These are phyloP conservation scores for Pelecanus crispus DNA, from an alignment of 2,113 vertebrate species.

Conservation along the genomic window DNA sequence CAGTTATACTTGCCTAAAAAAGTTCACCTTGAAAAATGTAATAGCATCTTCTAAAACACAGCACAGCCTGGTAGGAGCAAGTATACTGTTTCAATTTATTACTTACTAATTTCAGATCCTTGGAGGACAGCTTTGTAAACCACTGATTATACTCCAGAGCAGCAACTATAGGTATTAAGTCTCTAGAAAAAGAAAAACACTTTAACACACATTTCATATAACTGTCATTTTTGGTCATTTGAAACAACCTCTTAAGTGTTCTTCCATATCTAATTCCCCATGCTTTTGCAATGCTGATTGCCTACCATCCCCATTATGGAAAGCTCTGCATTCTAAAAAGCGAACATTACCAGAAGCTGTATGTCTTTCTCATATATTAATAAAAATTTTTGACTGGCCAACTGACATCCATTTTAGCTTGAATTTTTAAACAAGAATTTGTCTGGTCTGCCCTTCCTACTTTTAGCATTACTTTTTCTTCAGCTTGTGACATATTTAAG, in stretches of 20 bases:
- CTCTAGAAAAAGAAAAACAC: conserved; percentile 76
- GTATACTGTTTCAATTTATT: neutral
- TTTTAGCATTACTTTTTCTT: conserved; percentile 10
- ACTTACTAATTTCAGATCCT: conserved; percentile 96
- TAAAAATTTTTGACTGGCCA: neutral
- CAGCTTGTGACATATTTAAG: conserved; percentile 23
- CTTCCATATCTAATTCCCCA: neutral
- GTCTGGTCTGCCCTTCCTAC: conserved; percentile 36
- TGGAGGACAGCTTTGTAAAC: conserved; percentile 95
- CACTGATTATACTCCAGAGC: conserved; percentile 97
- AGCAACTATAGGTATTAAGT: conserved; percentile 95
- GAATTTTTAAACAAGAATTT: conserved; percentile 33
- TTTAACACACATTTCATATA: conserved; percentile 32
- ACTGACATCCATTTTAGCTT: neutral
- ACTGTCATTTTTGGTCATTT: neutral
- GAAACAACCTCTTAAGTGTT: neutral
- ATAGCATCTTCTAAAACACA: neutral
- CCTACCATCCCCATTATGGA: neutral
- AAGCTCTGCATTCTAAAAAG: neutral
- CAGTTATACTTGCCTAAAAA: neutral
- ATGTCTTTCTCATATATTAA: neutral
- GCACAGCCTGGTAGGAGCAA: neutral
- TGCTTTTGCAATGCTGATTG: neutral
- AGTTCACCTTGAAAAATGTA: neutral
- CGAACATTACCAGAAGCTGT: neutral